Conservation (phyloP, 2,888 invertebrate genomes). For the Ormyrus rosae region DNA sequence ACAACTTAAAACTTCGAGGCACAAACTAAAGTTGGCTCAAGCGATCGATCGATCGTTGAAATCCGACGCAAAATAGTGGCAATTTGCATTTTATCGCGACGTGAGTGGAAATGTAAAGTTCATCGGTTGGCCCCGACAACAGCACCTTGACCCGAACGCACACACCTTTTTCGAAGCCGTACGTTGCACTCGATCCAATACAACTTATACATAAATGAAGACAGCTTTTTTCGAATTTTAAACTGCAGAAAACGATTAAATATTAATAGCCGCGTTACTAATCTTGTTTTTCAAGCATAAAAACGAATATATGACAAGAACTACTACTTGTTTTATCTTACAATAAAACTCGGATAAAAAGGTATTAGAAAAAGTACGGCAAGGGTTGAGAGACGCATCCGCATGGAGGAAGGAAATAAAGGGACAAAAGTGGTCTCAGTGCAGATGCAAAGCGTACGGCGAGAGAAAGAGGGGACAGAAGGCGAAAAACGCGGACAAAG, state of each 20-base stretch:
- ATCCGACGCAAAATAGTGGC: not conserved
- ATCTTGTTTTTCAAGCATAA: no score
- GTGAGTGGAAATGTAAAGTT: slow-evolving; percentile 69
- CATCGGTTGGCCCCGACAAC: slow-evolving; percentile 58
- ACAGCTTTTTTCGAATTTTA: no score
- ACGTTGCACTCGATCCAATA: no score
- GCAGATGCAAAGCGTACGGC: slow-evolving; percentile 36
- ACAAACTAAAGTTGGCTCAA: no score
- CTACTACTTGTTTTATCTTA: not conserved
- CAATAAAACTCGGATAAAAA: not conserved
- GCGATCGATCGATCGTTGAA: no score
- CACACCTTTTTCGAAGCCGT: no score
- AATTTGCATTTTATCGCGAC: slow-evolving; percentile 63
- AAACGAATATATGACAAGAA: no score
- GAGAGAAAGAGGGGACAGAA: not conserved
- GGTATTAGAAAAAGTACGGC: not conserved
- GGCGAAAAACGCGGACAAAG: slow-evolving; percentile 16
- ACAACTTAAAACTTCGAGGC: no score
- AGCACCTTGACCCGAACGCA: slow-evolving; percentile 33
- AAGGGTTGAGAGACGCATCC: not conserved
- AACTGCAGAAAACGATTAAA: no score
- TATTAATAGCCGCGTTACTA: no score
- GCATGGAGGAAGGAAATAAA: slow-evolving; percentile 1
- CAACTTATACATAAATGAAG: no score
- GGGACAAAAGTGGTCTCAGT: not conserved